phyloP scores from a whole-genome alignment of 1,140 invertebrate species.

The Coenobita brevimanus region DNA sequence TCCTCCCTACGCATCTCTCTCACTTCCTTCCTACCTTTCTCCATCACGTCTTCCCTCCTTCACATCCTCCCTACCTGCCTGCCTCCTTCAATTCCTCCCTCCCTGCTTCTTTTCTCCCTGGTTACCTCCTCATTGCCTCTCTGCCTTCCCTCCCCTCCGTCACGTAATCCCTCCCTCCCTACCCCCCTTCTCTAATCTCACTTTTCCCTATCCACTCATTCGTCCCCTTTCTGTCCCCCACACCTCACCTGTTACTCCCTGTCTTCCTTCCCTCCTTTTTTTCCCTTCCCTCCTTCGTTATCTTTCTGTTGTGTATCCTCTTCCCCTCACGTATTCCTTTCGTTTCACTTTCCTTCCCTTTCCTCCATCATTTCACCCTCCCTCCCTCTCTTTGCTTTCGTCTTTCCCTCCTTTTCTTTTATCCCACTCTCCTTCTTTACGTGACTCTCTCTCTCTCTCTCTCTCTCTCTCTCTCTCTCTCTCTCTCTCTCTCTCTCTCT shows the following conservation, averaged over 20 bases:
- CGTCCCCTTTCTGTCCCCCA: too few relatives aligned
- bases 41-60: not conserved
- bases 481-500: not conserved
- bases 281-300: too few relatives aligned
- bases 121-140: not conserved
- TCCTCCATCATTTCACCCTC: not conserved
- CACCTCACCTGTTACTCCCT: too few relatives aligned
- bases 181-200: not conserved
- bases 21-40: too few relatives aligned
- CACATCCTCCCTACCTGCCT: too few relatives aligned
- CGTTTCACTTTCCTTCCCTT: not conserved
- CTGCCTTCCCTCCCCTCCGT: not conserved
- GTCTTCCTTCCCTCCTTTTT: too few relatives aligned
- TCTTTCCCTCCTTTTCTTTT: not conserved
- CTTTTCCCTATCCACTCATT: not conserved
- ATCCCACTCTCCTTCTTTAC: not conserved
- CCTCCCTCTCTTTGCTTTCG: not conserved
- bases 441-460: not conserved
- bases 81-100: not conserved
- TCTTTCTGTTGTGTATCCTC: too few relatives aligned
- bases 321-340: not conserved
- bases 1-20: not conserved
- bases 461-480: not conserved
- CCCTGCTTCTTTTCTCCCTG: not conserved
- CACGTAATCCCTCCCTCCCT: not conserved